Evolutionary conservation across 2,113 vertebrate genomes (phyloP).

Genomic region (Chrysochloris asiatica): DNA sequence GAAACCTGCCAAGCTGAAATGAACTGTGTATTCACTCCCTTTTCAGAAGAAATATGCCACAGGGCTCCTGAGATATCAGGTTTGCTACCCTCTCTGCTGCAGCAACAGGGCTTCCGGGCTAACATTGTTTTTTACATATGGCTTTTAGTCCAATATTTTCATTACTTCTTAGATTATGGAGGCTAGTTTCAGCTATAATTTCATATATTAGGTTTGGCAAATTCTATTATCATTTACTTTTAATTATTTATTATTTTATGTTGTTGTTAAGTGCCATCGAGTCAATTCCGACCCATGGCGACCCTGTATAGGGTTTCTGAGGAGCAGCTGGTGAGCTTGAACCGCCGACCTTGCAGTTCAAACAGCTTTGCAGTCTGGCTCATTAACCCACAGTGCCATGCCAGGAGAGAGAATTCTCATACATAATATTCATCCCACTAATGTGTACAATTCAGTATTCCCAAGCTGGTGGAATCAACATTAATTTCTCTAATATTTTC

Average conservation of each 20-base stretch:
- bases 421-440: background rate
- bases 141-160: constrained; percentile 14
- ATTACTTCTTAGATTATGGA: background rate
- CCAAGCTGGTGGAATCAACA: background rate
- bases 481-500: background rate
- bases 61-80: background rate
- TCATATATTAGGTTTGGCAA: background rate
- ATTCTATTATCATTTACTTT: background rate
- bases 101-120: background rate
- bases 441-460: background rate
- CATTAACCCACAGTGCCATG: too few species aligned
- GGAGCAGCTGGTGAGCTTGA: too few species aligned
- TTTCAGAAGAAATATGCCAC: background rate
- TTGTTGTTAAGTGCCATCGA: too few species aligned
- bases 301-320: too few species aligned
- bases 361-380: too few species aligned
- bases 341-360: too few species aligned
- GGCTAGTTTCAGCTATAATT: background rate
- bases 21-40: background rate
- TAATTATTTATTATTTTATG: background rate
- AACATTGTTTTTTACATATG: background rate
- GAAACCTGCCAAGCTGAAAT: background rate
- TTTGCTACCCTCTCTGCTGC: background rate
- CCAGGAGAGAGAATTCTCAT: background rate
- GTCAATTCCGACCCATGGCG: too few species aligned